A percentile compares a stretch with the other conserved stretches of the same genome.
phyloP scores from a whole-genome alignment of 2,797 vertebrate species.

The Myotis myotis region DNA sequence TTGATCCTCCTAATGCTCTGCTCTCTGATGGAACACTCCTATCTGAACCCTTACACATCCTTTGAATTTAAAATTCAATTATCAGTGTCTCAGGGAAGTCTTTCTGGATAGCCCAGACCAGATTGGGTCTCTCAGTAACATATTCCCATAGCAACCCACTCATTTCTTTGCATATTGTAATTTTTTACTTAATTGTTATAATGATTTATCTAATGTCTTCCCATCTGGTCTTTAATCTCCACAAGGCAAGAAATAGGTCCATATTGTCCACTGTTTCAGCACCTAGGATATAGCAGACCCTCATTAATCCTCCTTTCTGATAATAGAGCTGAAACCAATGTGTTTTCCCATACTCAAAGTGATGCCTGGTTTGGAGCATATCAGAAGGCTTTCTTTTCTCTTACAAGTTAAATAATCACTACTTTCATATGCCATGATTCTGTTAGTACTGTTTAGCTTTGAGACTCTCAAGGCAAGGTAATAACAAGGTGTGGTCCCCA shows the following conservation, averaged over 20 bases:
- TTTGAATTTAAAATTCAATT: neutral
- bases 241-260: neutral
- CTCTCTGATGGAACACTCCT: neutral
- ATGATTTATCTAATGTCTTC: constrained; percentile 27
- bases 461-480: neutral
- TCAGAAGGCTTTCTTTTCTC: neutral
- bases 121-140: neutral
- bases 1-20: neutral
- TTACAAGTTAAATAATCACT: neutral
- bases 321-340: neutral
- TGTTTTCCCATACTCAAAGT: neutral
- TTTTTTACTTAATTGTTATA: neutral
- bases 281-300: neutral
- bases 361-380: neutral
- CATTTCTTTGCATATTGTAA: neutral
- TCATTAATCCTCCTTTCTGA: neutral
- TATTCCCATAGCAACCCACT: neutral
- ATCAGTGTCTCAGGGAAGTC: neutral
- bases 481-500: neutral
- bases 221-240: neutral
- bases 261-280: neutral
- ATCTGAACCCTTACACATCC: neutral
- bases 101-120: neutral
- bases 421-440: neutral
- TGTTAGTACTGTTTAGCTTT: neutral